Conservation (phyloP, 2,113 vertebrate species). For the Caranx melampygus region DNA sequence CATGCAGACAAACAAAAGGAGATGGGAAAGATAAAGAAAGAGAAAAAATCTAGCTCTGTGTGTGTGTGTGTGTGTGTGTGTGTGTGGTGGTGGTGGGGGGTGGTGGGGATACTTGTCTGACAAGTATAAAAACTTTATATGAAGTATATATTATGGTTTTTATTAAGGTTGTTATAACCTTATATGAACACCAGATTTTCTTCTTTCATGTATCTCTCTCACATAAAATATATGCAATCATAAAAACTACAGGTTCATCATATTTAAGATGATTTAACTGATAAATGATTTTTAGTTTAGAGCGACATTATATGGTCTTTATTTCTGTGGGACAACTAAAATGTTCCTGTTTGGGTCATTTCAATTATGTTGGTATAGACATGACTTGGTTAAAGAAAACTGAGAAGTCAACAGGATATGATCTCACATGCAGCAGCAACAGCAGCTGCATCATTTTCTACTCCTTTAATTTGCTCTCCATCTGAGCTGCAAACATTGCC, state of each 20-base stretch:
- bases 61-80: too few species aligned
- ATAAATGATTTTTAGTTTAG: neutral
- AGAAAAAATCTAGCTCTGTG: neutral
- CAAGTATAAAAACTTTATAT: neutral
- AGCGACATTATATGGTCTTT: neutral
- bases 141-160: neutral
- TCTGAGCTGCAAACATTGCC: conserved; percentile 30
- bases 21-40: neutral
- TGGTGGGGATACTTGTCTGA: too few species aligned
- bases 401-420: conserved; percentile 15
- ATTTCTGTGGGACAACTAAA: neutral
- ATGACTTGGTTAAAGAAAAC: neutral
- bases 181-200: neutral
- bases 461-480: conserved; percentile 28
- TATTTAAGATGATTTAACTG: too few species aligned
- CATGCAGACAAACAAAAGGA: neutral
- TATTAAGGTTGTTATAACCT: neutral
- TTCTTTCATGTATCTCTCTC: neutral
- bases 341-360: neutral
- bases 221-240: neutral
- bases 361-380: neutral
- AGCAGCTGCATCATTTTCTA: conserved; percentile 44
- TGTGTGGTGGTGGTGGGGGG: too few species aligned
- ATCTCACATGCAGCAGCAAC: conserved; percentile 23
- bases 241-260: too few species aligned